Base-by-base conservation (phyloP, 92 coral and sea anemone species). In the Phymanthus crucifer region DNA sequence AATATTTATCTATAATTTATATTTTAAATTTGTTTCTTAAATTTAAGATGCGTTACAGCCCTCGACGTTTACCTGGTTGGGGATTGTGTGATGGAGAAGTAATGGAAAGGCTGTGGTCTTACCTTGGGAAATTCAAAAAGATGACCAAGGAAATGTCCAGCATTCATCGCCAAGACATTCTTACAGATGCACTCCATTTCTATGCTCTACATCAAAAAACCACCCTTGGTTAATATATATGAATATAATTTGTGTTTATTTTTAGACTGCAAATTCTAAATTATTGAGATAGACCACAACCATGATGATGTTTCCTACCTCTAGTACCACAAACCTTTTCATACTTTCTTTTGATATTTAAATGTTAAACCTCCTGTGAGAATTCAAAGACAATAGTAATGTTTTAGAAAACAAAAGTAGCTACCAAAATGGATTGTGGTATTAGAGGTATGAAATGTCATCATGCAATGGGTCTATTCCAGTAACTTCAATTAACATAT, bases 121-220 rank as follows among this genome's bases (percentile, higher is more conserved):
- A 81, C 76, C 87, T 86, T 75, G 57, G 87, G 16, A 66, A 74
- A 52, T 86, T 86, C 81, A 74, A 79, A 70, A 86, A 78, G 66
- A 86, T 86, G 90, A 86, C 90, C 38, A 86, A 86, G 72, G 90
- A 86, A 72, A 86, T 86, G 90, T 73, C 90, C 56, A 86, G 86
- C 77, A 69, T 86, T 74, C 83, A 86, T 50, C 86, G 90, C 26
- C 86, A 86, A 34, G 90, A 86, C 50, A 86, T 86, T 11, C 78
- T 81, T 12, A 81, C 90, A 35, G 90, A 86, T 86, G 87, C 79
- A 52, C 71, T 86, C 43, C 74, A 52, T 56, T 78, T 67, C 76
- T 76, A 75, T 82, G 90, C 83, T 48, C 50, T 70, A 77, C 77
- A 82, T 75, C 89, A 72, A 35, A 72, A 34, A 40, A 40, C 77